Evolutionary conservation across 2,113 vertebrate species (phyloP).

Genomic region (Ptyas mucosa): DNA sequence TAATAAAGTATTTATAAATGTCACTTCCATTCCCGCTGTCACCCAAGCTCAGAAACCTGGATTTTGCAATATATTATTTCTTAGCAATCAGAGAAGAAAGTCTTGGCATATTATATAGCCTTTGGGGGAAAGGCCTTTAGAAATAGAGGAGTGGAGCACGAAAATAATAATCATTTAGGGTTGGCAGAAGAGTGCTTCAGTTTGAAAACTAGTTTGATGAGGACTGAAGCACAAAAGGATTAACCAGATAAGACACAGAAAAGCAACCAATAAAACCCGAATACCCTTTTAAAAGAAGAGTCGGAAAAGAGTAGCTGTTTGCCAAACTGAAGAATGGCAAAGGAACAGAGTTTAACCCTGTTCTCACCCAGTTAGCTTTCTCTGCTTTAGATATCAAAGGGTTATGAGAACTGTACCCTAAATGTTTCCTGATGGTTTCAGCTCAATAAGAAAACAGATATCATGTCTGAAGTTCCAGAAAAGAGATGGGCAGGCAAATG

Average conservation of each 20-base stretch:
- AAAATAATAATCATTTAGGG: neutral
- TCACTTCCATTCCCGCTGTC: conserved; percentile 10
- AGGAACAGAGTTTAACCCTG: neutral
- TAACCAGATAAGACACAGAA: neutral
- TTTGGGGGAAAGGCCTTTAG: neutral
- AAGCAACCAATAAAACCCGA: neutral
- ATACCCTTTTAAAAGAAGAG: neutral
- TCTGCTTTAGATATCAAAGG: neutral
- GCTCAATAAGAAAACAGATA: neutral
- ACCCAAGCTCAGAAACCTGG: neutral
- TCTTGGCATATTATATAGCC: neutral
- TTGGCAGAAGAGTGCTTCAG: neutral
- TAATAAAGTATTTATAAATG: conserved; percentile 40
- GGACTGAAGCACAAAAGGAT: neutral
- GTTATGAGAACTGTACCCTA: neutral
- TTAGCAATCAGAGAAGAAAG: neutral
- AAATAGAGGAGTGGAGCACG: neutral
- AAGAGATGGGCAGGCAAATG: neutral
- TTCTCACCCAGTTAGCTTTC: neutral
- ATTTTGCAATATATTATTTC: neutral
- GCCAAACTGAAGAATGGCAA: neutral
- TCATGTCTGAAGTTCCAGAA: neutral
- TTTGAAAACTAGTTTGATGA: neutral
- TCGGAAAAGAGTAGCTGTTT: neutral
- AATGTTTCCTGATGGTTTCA: neutral